These are phyloP conservation scores for Oryzias javanicus DNA, from an alignment of 2,113 vertebrate species.

Conservation along the genomic window DNA sequence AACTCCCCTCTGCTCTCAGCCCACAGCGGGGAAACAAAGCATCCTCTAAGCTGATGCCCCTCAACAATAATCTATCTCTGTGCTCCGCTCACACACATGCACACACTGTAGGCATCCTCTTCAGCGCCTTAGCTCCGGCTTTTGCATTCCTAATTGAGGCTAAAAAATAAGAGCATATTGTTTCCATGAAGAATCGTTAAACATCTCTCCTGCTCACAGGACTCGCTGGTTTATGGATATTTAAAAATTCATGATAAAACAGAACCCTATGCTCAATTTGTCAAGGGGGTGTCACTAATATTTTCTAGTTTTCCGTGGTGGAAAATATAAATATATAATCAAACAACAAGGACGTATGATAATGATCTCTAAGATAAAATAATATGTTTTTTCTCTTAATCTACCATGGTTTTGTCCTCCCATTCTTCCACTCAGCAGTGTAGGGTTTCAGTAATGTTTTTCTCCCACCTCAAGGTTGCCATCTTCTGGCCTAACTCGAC, in stretches of 20 bases:
- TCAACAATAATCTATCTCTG: constrained; percentile 71
- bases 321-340: constrained; percentile 9
- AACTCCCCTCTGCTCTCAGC: constrained; percentile 68
- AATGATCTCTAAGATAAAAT: constrained; percentile 16
- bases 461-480: constrained; percentile 73
- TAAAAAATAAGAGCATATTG: constrained; percentile 27
- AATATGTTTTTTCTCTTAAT: constrained; percentile 8
- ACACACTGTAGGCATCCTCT: constrained; percentile 41
- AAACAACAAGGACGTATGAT: constrained; percentile 1
- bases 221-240: constrained; percentile 10
- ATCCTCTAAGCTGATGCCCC: constrained; percentile 70
- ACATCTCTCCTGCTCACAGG: constrained; percentile 4
- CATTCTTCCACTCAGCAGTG: background rate
- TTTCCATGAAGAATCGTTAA: constrained; percentile 21
- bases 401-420: constrained; percentile 19
- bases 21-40: constrained; percentile 71
- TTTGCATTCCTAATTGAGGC: constrained; percentile 56
- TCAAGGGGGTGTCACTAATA: background rate
- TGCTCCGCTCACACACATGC: constrained; percentile 41
- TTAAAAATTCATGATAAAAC: no score
- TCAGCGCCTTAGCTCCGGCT: constrained; percentile 56
- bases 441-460: constrained; percentile 15
- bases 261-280: no score
- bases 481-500: constrained; percentile 69
- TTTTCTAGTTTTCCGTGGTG: background rate